Base-by-base conservation (phyloP, 2,797 vertebrate species). In the Columba guinea region DNA sequence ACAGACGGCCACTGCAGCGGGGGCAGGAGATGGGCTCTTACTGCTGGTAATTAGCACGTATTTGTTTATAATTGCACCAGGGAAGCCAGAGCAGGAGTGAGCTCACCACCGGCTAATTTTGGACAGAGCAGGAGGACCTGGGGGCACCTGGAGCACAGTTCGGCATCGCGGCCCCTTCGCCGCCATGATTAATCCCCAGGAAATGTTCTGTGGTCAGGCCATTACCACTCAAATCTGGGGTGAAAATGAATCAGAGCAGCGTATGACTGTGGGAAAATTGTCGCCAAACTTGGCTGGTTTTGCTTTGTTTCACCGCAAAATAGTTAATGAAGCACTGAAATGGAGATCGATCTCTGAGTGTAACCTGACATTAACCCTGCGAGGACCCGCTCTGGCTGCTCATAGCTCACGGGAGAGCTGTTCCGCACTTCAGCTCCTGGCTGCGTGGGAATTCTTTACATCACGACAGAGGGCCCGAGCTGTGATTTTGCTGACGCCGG, bases 171-270 rank as follows among this genome's bases (percentile, higher is more conserved):
- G 87, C 92, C 89, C 92, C 78, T 95, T 93, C 94, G 85, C 91
- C 87, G 90, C 85, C 58, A 0, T 94, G 91, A 94, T 96, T 96
- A 96, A 96, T 96, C 94, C 94, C 95, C 93, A 90, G 96, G 95
- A 96, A 97, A 94, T 91, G 87, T 88, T 95, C 94, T 94, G 95
- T 91, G 93, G 95, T 97, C 85, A 89, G 94, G 55, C 87, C 90
- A 73, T 91, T 94, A 94, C 95, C 91, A 59, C 93, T 95, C 86
- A 75, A 73, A 94, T 86, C 92, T 69, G 93, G 8, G 80, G 82
- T 1, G 10, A 84, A 84, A 95, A 97, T 79, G 94, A 94, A 96
- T 96, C 93, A 94, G 95, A 88, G 80, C 83, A 32, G 87, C 5
- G 1, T 53, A 88, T 13, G 80, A 79, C 91, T 96, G 95, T 96